Percentiles rank a stretch among this genome's conserved stretches.
Evolutionary conservation across 2,797 vertebrate genomes (phyloP).

Genomic region (Anas acuta): DNA sequence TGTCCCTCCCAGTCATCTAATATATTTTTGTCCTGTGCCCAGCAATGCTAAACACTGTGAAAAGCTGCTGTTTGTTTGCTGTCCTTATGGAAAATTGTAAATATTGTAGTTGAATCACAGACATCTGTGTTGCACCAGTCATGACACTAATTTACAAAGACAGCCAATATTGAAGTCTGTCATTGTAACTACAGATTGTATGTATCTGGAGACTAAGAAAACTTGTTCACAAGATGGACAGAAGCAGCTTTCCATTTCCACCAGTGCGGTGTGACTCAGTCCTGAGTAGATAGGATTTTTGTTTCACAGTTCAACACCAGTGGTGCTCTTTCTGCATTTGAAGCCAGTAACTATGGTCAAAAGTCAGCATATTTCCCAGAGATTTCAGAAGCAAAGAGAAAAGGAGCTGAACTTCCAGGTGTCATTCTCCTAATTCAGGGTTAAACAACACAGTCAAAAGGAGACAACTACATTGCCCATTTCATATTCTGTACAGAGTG

Average conservation of each 20-base stretch:
- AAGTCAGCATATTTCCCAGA: background rate
- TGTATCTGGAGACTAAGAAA: background rate
- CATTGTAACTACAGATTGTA: background rate
- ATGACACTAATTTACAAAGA: background rate
- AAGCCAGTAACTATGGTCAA: background rate
- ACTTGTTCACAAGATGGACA: background rate
- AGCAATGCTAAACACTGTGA: background rate
- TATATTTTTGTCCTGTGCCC: background rate
- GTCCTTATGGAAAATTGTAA: background rate
- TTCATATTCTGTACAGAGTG: background rate
- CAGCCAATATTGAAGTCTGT: background rate
- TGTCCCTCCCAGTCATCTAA: background rate
- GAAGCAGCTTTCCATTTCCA: background rate
- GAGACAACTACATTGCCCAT: background rate
- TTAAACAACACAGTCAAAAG: background rate
- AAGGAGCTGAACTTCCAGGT: rapidly evolving
- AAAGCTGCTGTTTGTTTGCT: background rate
- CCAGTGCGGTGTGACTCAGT: background rate
- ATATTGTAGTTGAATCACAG: background rate
- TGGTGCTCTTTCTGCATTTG: background rate
- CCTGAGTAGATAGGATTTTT: background rate
- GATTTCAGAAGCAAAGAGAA: background rate
- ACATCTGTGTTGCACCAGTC: background rate
- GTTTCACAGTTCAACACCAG: background rate
- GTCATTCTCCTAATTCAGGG: background rate